phyloP scores from a whole-genome alignment of 2,888 invertebrate genomes.

The Acleris literana region DNA sequence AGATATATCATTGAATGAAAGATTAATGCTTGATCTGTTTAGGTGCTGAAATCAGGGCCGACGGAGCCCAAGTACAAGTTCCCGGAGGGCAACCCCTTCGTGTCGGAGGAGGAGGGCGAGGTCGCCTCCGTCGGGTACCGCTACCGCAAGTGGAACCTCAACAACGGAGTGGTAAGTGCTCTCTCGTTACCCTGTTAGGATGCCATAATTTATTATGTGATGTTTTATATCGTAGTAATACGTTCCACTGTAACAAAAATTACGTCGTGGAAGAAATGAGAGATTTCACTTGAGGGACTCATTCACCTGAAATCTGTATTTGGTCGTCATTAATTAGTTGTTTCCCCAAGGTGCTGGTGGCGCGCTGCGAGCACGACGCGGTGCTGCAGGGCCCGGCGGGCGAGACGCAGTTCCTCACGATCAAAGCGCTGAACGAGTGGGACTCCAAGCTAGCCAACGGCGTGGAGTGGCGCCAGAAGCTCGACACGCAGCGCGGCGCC shows the following conservation, averaged over 20 bases:
- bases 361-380: constrained; percentile 98
- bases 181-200: background rate
- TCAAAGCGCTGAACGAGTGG: constrained; percentile 99
- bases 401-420: constrained; percentile 95
- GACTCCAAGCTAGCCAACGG: constrained; percentile 98
- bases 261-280: too few species aligned
- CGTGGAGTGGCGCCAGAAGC: constrained; percentile 98
- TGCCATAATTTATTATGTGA: too few species aligned
- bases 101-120: constrained; percentile 95
- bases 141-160: constrained; percentile 98
- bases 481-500: constrained; percentile 98
- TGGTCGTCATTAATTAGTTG: too few species aligned
- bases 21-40: constrained; percentile 36
- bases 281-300: too few species aligned
- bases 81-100: constrained; percentile 96
- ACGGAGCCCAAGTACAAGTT: constrained; percentile 94
- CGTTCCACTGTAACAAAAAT: background rate
- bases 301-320: too few species aligned
- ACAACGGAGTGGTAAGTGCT: constrained; percentile 91
- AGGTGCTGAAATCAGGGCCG: constrained; percentile 86
- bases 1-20: too few species aligned
- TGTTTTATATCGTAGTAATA: too few species aligned
- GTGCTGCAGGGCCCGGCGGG: constrained; percentile 93
- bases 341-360: constrained; percentile 87
- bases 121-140: constrained; percentile 98